Evolutionary conservation across 1,140 invertebrate species (phyloP).

Genomic region (Drosophila subobscura): DNA sequence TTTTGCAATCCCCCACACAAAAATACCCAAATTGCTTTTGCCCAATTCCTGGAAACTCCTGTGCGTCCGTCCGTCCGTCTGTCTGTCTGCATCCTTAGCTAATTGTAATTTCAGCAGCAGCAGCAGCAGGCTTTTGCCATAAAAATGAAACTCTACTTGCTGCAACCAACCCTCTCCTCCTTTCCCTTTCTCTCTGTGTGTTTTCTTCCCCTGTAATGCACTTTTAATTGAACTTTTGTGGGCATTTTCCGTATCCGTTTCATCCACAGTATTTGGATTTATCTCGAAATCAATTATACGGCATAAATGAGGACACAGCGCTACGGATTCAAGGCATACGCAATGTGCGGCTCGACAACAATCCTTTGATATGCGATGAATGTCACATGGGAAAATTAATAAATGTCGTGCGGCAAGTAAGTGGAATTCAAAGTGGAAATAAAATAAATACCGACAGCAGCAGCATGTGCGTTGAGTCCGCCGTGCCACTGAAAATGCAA

Average conservation of each 20-base stretch:
- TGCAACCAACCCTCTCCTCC: not conserved
- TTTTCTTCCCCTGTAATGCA: conserved; percentile 26
- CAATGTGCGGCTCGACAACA: conserved; percentile 85
- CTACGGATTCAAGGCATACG: conserved; percentile 83
- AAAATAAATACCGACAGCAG: conserved; percentile 12
- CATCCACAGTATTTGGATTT: conserved; percentile 85
- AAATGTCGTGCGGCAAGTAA: conserved; percentile 81
- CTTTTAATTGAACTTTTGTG: conserved; percentile 50
- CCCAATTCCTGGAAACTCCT: conserved; percentile 16
- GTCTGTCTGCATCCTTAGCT: conserved; percentile 23
- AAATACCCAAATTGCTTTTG: conserved; percentile 51
- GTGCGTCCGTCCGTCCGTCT: too few relatives aligned
- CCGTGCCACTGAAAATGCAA: conserved; percentile 54
- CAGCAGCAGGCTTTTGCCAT: conserved; percentile 31
- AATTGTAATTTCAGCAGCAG: conserved; percentile 60
- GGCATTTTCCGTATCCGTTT: conserved; percentile 20
- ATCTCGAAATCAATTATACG: conserved; percentile 86
- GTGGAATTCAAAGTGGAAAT: conserved; percentile 39
- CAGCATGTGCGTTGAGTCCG: too few relatives aligned
- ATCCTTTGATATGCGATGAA: conserved; percentile 88
- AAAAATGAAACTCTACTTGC: conserved; percentile 39
- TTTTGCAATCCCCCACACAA: conserved; percentile 20
- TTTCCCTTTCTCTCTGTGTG: too few relatives aligned
- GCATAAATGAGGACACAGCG: conserved; percentile 85
- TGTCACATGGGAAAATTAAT: conserved; percentile 85